Conservation (phyloP, 2,888 invertebrate genomes). For the Andrena camellia region DNA sequence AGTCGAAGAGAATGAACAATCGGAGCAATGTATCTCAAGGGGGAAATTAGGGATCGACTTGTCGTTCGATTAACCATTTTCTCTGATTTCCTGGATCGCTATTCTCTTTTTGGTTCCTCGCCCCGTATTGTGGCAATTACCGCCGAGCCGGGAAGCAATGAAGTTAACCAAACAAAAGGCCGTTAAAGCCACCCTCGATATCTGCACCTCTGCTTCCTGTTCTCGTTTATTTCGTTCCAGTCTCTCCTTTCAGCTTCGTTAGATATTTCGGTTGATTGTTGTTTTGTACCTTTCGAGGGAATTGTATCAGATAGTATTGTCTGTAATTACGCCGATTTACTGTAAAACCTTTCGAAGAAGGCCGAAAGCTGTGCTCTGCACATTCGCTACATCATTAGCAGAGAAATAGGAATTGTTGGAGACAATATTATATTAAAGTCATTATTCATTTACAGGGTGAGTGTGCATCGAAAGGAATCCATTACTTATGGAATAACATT, state of each 20-base stretch:
- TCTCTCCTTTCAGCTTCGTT: conserved; percentile 60
- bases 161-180: conserved; percentile 82
- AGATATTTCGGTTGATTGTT: conserved; percentile 57
- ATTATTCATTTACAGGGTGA: too few species aligned
- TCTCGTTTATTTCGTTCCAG: conserved; percentile 64
- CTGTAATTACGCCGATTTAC: conserved; percentile 22
- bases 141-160: conserved; percentile 66
- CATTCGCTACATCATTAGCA: neutral
- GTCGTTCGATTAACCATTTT: conserved; percentile 77
- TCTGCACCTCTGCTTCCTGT: conserved; percentile 68
- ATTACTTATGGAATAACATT: too few species aligned
- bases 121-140: conserved; percentile 77
- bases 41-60: conserved; percentile 71
- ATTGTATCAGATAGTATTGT: conserved; percentile 10
- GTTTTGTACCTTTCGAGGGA: conserved; percentile 17
- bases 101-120: conserved; percentile 62
- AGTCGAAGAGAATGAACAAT: neutral
- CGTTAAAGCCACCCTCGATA: conserved; percentile 73
- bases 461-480: too few species aligned
- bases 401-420: neutral
- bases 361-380: neutral
- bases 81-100: conserved; percentile 65
- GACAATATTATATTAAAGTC: neutral
- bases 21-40: conserved; percentile 53
- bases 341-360: neutral